phyloP scores from a whole-genome alignment of 1,140 invertebrate genomes.

The Triops longicaudatus region DNA sequence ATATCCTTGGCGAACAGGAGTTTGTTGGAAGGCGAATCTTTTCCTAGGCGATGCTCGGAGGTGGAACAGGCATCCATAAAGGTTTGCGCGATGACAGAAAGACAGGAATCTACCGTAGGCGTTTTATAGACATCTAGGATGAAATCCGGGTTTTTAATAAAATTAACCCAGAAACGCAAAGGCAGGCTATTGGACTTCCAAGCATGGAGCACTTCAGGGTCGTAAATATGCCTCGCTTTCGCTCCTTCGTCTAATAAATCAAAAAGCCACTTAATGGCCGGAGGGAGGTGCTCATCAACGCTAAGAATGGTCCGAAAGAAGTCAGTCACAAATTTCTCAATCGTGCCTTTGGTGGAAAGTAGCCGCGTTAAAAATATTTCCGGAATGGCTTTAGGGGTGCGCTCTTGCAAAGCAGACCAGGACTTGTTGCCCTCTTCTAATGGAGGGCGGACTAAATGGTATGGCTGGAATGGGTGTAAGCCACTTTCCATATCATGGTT shows the following conservation, averaged over 20 bases:
- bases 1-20: conserved; percentile 90
- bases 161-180: conserved; percentile 91
- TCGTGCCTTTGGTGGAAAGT: conserved; percentile 87
- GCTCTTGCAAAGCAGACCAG: conserved; percentile 43
- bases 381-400: conserved; percentile 83
- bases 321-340: conserved; percentile 94
- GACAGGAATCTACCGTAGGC: conserved; percentile 77
- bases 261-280: conserved; percentile 90
- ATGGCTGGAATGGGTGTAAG: conserved; percentile 48
- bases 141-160: conserved; percentile 94
- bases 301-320: conserved; percentile 83
- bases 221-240: conserved; percentile 66
- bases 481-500: conserved; percentile 38
- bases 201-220: conserved; percentile 84
- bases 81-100: conserved; percentile 91
- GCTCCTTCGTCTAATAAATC: conserved; percentile 89
- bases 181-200: conserved; percentile 96
- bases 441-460: conserved; percentile 74
- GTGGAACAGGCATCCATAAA: conserved; percentile 93
- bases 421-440: conserved; percentile 47
- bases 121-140: conserved; percentile 95
- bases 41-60: conserved; percentile 75
- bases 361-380: conserved; percentile 84
- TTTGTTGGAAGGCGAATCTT: conserved; percentile 92
- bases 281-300: conserved; percentile 78